These are phyloP conservation scores for Drosophila sucinea DNA, from an alignment of 1,140 invertebrate genomes.

Conservation along the genomic window DNA sequence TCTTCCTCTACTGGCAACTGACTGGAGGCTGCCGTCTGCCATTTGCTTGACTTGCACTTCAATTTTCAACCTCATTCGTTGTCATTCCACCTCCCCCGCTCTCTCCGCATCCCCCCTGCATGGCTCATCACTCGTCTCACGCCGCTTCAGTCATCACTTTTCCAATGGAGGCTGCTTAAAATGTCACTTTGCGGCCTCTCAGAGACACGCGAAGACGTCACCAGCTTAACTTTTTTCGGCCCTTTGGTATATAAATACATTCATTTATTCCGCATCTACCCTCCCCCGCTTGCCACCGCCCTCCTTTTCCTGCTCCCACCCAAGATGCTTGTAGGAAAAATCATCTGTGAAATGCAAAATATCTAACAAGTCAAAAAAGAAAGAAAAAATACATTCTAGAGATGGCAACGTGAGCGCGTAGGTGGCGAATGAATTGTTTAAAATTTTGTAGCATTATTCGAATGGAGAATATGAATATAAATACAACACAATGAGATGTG, in stretches of 20 bases:
- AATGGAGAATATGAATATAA: no score
- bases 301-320: background rate
- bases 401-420: background rate
- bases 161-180: slow-evolving; percentile 30
- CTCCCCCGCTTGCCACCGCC: background rate
- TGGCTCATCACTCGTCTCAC: slow-evolving; percentile 30
- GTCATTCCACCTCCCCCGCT: background rate
- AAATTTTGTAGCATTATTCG: no score
- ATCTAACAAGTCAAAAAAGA: slow-evolving; percentile 56
- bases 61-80: slow-evolving; percentile 38
- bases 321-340: slow-evolving; percentile 26
- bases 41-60: slow-evolving; percentile 38
- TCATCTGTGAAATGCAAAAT: slow-evolving; percentile 52
- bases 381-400: background rate
- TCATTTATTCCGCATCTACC: slow-evolving; percentile 24
- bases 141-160: slow-evolving; percentile 11
- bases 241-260: slow-evolving; percentile 18
- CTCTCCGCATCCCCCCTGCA: background rate
- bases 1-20: slow-evolving; percentile 1
- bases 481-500: no score
- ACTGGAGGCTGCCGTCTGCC: background rate
- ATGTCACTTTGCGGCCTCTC: slow-evolving; percentile 57
- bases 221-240: slow-evolving; percentile 15
- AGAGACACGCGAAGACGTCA: slow-evolving; percentile 55
- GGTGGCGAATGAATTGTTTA: background rate